Base-by-base conservation (phyloP, 2,113 vertebrate genomes). In the Myotis davidii region DNA sequence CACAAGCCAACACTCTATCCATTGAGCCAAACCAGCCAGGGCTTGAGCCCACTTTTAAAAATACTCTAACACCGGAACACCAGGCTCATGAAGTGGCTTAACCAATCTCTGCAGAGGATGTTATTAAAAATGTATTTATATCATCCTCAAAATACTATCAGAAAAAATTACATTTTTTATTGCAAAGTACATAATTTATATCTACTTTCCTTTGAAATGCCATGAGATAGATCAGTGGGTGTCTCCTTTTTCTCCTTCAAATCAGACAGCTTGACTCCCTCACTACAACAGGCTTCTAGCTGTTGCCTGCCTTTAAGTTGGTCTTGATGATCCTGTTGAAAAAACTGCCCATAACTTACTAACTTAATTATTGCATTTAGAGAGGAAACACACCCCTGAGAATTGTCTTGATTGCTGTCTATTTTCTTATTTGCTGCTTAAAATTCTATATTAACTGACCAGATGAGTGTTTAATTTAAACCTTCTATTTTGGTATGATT, bases 161-260 rank as follows among this genome's bases (percentile, higher is more conserved):
- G 65, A 54, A 85, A 85, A 65, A 56, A 37, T n/a, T n/a, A 65
- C 1, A 5, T 32, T 77, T 45, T 65, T 90, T 94, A 7, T 78
- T 76, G 9, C 9, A 16, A 42, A 79, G 14, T 70, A 81, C 32
- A n/a, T 45, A 50, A 70, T 67, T 78, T 29, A 29, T 52, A 34
- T 87, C 10, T 67, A 20, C 59, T 88, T 88, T 59, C 39, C 59
- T 91, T 86, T 72, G 67, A 67, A 77, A 81, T 94, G 73, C 27
- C 23, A 12, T 67, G 64, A 87, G 72, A 39, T 54, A 64, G 87
- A 39, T 74, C 54, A 85, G 7, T 59, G 27, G 11, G 16, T 52
- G 2, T 54, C n/a, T 78, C 3, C 23, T 78, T 87, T 69, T 64
- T 29, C 13, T 70, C 9, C 64, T 73, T 96, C 54, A 65, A 52